These are phyloP conservation scores for Onychomys torridus DNA, from an alignment of 2,797 vertebrate species.

Conservation along the genomic window DNA sequence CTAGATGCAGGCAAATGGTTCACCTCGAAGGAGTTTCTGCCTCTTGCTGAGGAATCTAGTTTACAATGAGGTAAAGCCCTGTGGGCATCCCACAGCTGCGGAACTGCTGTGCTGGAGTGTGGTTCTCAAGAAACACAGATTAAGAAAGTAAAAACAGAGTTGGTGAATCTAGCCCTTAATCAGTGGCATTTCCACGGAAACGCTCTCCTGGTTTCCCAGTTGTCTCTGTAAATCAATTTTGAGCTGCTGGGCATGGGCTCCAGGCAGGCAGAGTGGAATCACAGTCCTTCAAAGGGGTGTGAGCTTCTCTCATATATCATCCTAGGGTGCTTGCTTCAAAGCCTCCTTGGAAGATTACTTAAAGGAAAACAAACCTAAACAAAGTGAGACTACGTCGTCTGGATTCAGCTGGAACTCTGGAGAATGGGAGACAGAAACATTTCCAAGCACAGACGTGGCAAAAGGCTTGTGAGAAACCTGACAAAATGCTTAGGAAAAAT, in stretches of 20 bases:
- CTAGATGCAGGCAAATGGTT: slow-evolving; percentile 67
- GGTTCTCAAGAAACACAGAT: neutral
- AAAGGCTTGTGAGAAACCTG: slow-evolving; percentile 54
- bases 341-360: slow-evolving; percentile 64
- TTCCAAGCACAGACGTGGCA: slow-evolving; percentile 60
- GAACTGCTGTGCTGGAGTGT: neutral
- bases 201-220: slow-evolving; percentile 64
- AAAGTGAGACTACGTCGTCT: slow-evolving; percentile 49
- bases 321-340: slow-evolving; percentile 73
- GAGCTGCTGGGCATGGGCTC: slow-evolving; percentile 59
- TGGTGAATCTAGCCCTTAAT: slow-evolving; percentile 63
- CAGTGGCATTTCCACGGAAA: slow-evolving; percentile 68
- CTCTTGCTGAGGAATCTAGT: neutral
- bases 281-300: slow-evolving; percentile 76
- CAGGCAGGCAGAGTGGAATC: slow-evolving; percentile 73
- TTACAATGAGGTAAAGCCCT: neutral
- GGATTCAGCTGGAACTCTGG: slow-evolving; percentile 67
- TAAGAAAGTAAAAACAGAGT: slow-evolving; percentile 6
- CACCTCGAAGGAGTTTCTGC: neutral
- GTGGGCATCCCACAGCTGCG: neutral
- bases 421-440: slow-evolving; percentile 55
- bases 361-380: slow-evolving; percentile 78
- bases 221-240: slow-evolving; percentile 78
- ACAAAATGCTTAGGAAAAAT: slow-evolving; percentile 69
- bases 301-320: slow-evolving; percentile 79